Evolutionary conservation across 1,140 invertebrate species (phyloP), one percentile per base, ranked within the genome.

Genomic region (Drosophila murphyi): DNA sequence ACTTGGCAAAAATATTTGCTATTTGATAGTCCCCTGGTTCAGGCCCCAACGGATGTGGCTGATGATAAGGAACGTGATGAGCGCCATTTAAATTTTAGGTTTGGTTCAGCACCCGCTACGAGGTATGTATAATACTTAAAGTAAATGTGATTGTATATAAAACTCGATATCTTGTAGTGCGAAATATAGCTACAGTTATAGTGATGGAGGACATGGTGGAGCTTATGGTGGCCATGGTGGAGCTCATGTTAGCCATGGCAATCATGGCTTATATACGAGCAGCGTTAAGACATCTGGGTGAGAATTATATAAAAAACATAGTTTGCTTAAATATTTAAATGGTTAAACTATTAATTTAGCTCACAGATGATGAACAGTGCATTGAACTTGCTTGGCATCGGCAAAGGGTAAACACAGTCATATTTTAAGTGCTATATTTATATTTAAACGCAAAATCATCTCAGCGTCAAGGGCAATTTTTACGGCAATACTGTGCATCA

Each of bases 21-120:
- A 77, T 50, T 65, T 76, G 0, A 31, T 68, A 87, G 83, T 68
- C 83, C 83, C 7, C 31, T 87, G 20, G 48, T 31, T 56, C 69
- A 71, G 34, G 63, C 62, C 55, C 59, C 34, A 43, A 80, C 76
- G 80, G 83, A 88, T 20, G 20, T 20, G 45, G 70, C 31, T 20
- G 62, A 31, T 51, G 85, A 89, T 83, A 88, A 89, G 29, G 76
- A 72, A 34, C 83, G 83, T 39, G 47, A 62, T 41, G 76, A 77
- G 31, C 83, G 83, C 48, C 85, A 88, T 47, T 37, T 88, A 31
- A 72, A 41, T 43, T 88, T 87, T 45, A 67, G 41, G n/a, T 12
- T 80, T 28, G 64, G 62, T 2, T 7, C 8, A 31, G 76, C 82
- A 8, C 83, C 80, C 6, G 52, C 69, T 35, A 69, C 80, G 57